Evolutionary conservation across 2,888 invertebrate genomes (phyloP).

Genomic region (Siphonodentalium dalli): DNA sequence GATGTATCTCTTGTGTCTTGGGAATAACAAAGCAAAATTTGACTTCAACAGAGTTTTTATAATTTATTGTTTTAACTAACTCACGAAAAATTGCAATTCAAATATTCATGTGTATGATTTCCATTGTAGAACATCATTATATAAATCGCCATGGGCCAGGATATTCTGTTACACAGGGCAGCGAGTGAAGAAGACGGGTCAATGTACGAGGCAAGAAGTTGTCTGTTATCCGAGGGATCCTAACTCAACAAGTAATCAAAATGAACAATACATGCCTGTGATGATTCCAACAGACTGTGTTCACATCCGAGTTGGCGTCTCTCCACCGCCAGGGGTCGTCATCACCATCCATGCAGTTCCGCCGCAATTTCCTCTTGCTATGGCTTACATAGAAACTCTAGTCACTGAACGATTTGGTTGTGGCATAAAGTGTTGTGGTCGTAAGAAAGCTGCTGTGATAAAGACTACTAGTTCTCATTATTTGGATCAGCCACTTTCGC

Average conservation of each 20-base stretch:
- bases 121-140: conserved; percentile 50
- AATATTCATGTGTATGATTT: background rate
- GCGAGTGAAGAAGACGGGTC: conserved; percentile 59
- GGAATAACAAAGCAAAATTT: background rate
- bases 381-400: conserved; percentile 62
- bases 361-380: conserved; percentile 60
- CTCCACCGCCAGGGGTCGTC: conserved; percentile 54
- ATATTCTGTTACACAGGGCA: conserved; percentile 60
- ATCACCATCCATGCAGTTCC: conserved; percentile 63
- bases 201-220: conserved; percentile 57
- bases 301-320: conserved; percentile 58
- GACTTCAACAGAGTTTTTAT: background rate
- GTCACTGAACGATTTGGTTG: conserved; percentile 54
- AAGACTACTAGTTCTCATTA: background rate
- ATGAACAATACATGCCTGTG: conserved; percentile 59
- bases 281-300: conserved; percentile 59
- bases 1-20: no score
- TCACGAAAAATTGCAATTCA: background rate
- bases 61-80: background rate
- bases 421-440: conserved; percentile 45
- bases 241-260: conserved; percentile 48
- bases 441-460: conserved; percentile 27
- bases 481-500: conserved; percentile 16
- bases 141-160: conserved; percentile 61
- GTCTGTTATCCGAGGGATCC: conserved; percentile 59